Evolutionary conservation across 2,113 vertebrate genomes (phyloP).

Genomic region (Cygnus atratus): DNA sequence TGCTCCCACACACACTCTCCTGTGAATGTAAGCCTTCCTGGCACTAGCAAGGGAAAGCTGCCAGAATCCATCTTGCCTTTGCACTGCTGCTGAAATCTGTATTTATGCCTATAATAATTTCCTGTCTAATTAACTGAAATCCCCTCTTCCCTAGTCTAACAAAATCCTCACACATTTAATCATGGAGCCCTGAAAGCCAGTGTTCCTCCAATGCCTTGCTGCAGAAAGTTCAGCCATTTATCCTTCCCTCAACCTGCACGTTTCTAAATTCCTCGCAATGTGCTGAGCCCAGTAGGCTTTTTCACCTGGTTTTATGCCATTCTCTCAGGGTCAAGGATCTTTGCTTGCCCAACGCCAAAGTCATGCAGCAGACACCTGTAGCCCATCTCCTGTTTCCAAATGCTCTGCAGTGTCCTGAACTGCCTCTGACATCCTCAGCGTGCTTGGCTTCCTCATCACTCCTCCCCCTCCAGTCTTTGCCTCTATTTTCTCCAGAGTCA

Average conservation of each 20-base stretch:
- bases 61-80: not conserved
- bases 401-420: not conserved
- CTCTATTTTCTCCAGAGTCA: conserved; percentile 35
- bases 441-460: conserved; percentile 18
- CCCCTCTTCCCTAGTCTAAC: not conserved
- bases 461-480: not conserved
- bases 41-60: not conserved
- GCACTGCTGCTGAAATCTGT: not conserved
- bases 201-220: not conserved
- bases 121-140: not conserved
- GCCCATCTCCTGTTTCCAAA: not conserved
- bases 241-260: not conserved
- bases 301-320: not conserved
- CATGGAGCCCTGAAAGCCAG: not conserved
- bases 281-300: not conserved
- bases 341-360: not conserved
- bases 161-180: not conserved
- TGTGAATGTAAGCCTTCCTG: not conserved
- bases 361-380: not conserved
- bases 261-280: not conserved
- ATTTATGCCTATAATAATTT: not conserved
- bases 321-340: not conserved
- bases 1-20: not conserved
- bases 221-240: not conserved
- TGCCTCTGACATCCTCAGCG: not conserved